Evolutionary conservation across 1,140 invertebrate genomes (phyloP).

Genomic region (Bombus breviceps): DNA sequence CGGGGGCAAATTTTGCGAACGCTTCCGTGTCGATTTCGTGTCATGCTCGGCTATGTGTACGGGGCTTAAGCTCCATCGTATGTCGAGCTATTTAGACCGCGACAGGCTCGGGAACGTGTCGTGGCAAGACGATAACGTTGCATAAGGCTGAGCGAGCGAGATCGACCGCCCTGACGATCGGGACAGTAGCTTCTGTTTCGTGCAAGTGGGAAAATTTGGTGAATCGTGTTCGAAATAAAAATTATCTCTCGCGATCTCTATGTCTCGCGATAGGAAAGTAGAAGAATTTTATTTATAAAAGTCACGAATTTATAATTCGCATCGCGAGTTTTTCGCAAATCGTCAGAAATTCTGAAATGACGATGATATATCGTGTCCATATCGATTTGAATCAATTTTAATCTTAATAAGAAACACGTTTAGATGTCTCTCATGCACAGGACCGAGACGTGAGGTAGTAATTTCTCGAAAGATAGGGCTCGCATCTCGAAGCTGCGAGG

Average conservation of each 20-base stretch:
- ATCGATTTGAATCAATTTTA: no score
- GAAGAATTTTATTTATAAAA: no score
- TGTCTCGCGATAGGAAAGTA: no score
- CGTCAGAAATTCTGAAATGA: no score
- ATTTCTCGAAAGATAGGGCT: neutral
- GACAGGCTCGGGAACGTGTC: neutral
- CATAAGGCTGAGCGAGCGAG: neutral
- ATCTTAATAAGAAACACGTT: neutral
- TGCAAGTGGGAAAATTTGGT: neutral
- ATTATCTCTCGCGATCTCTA: neutral
- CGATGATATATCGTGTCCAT: no score
- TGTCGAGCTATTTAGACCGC: conserved; percentile 20
- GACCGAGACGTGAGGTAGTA: neutral
- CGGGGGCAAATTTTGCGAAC: neutral
- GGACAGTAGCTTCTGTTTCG: neutral
- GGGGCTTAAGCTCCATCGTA: conserved; percentile 3
- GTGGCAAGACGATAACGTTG: neutral
- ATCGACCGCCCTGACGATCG: neutral
- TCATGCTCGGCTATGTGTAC: neutral
- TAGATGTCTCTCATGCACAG: fast-evolving
- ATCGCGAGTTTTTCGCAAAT: no score
- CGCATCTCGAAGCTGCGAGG: neutral
- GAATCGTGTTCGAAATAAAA: neutral
- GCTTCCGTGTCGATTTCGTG: conserved; percentile 7
- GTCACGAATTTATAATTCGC: no score